phyloP scores from a whole-genome alignment of 2,888 invertebrate species.

The Synanthedon andrenaeformis region DNA sequence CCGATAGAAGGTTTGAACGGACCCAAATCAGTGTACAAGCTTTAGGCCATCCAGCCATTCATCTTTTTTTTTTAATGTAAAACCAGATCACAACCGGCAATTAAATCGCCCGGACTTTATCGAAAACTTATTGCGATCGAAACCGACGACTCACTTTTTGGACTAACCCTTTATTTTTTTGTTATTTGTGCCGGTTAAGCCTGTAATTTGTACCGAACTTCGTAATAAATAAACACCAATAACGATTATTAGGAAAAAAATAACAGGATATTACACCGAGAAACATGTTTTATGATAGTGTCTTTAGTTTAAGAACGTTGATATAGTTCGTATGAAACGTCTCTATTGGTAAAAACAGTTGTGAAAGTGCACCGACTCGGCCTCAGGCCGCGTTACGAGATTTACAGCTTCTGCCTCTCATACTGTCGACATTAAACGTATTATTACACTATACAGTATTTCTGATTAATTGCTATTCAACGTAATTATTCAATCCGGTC shows the following conservation, averaged over 20 bases:
- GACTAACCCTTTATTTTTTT: slow-evolving; percentile 67
- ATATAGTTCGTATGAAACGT: slow-evolving; percentile 58
- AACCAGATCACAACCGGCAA: slow-evolving; percentile 69
- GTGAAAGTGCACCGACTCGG: slow-evolving; percentile 48
- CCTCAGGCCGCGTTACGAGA: slow-evolving; percentile 51
- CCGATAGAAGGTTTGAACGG: slow-evolving; percentile 47
- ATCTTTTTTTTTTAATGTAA: slow-evolving; percentile 62
- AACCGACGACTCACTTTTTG: slow-evolving; percentile 67
- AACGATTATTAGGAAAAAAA: slow-evolving; percentile 68
- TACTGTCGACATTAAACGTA: slow-evolving; percentile 57
- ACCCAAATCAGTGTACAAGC: slow-evolving; percentile 55
- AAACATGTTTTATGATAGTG: slow-evolving; percentile 50
- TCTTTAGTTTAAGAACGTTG: slow-evolving; percentile 37
- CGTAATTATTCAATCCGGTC: slow-evolving; percentile 54
- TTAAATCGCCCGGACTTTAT: slow-evolving; percentile 68
- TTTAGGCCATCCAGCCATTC: slow-evolving; percentile 59
- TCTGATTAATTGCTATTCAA: slow-evolving; percentile 57
- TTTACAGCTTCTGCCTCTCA: slow-evolving; percentile 52
- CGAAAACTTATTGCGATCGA: slow-evolving; percentile 70
- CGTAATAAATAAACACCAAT: slow-evolving; percentile 71
- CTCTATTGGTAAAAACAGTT: slow-evolving; percentile 61
- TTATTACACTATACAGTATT: slow-evolving; percentile 55
- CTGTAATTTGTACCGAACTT: slow-evolving; percentile 64
- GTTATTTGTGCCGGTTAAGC: slow-evolving; percentile 52
- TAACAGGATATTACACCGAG: slow-evolving; percentile 64